These are phyloP conservation scores for Bombus haemorrhoidalis DNA, from an alignment of 1,140 invertebrate genomes.

Conservation along the genomic window DNA sequence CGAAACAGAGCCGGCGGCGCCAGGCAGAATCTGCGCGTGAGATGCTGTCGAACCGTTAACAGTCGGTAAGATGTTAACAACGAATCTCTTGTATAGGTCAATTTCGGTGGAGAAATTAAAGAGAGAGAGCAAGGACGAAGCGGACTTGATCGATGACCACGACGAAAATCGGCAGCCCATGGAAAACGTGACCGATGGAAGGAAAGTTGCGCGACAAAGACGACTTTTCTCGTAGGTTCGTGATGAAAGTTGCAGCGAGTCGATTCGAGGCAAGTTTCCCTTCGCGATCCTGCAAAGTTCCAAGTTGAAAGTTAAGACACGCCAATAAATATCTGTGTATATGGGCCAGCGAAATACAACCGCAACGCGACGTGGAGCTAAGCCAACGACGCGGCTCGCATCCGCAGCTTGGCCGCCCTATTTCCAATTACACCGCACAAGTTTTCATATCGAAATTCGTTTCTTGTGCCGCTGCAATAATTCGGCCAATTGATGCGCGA, in stretches of 20 bases:
- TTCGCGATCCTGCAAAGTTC: slow-evolving; percentile 11
- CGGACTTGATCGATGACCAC: too few species aligned
- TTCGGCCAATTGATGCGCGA: slow-evolving; percentile 36
- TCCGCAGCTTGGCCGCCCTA: slow-evolving; percentile 60
- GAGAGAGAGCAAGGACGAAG: too few species aligned
- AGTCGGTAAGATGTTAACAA: too few species aligned
- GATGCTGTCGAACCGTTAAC: too few species aligned
- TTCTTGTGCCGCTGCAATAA: slow-evolving; percentile 19
- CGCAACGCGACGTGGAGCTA: slow-evolving; percentile 79
- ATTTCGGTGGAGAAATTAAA: not conserved
- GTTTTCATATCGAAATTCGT: slow-evolving; percentile 38
- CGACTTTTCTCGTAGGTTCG: not conserved
- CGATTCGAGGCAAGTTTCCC: not conserved
- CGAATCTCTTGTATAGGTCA: too few species aligned
- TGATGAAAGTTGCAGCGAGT: not conserved
- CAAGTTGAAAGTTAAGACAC: slow-evolving; percentile 52
- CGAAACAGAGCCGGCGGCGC: too few species aligned
- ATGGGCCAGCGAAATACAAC: slow-evolving; percentile 72
- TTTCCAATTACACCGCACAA: slow-evolving; percentile 35
- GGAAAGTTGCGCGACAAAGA: not conserved
- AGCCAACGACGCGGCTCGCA: slow-evolving; percentile 74
- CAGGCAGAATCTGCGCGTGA: too few species aligned
- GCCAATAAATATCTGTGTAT: slow-evolving; percentile 70
- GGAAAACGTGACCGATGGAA: too few species aligned
- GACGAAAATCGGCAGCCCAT: too few species aligned